Conservation (phyloP, 2,113 vertebrate species). For the Camelus bactrianus region DNA sequence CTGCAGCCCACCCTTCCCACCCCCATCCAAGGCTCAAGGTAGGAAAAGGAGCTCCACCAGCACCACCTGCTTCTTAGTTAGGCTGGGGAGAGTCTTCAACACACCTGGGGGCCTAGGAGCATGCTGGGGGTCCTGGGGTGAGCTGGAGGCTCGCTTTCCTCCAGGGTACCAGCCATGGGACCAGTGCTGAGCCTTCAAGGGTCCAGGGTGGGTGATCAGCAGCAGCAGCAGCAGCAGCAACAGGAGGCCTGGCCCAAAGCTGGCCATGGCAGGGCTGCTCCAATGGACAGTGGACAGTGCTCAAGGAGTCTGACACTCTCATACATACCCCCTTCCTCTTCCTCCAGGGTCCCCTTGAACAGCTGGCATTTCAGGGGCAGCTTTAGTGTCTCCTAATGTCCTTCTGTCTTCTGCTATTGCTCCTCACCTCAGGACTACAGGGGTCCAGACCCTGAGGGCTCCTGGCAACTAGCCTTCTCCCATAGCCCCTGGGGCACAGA, state of each 20-base stretch:
- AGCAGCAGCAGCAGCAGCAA: slow-evolving; percentile 87
- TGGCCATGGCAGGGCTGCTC: slow-evolving; percentile 65
- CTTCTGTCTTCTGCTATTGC: not conserved
- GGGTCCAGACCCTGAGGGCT: not conserved
- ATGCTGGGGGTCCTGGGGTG: slow-evolving; percentile 15
- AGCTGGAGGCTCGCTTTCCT: slow-evolving; percentile 89
- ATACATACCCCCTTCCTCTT: not conserved
- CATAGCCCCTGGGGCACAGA: not conserved
- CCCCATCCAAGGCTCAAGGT: not conserved
- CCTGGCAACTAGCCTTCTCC: not conserved
- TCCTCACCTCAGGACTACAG: not conserved
- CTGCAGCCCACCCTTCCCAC: not conserved
- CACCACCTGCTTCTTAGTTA: not conserved
- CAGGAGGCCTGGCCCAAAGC: slow-evolving; percentile 85
- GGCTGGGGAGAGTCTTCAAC: not conserved
- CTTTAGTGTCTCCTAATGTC: not conserved
- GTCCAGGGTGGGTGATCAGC: slow-evolving; percentile 72
- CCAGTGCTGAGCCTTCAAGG: slow-evolving; percentile 91
- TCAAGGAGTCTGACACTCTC: not conserved
- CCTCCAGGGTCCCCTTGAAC: not conserved
- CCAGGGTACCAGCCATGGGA: slow-evolving; percentile 95
- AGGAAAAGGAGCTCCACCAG: not conserved
- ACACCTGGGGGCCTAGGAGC: slow-evolving; percentile 86
- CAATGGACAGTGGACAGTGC: not conserved
- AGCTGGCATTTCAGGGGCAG: not conserved